Evolutionary conservation across 2,888 invertebrate species (phyloP).

Genomic region (Agonopterix alstromeriana): DNA sequence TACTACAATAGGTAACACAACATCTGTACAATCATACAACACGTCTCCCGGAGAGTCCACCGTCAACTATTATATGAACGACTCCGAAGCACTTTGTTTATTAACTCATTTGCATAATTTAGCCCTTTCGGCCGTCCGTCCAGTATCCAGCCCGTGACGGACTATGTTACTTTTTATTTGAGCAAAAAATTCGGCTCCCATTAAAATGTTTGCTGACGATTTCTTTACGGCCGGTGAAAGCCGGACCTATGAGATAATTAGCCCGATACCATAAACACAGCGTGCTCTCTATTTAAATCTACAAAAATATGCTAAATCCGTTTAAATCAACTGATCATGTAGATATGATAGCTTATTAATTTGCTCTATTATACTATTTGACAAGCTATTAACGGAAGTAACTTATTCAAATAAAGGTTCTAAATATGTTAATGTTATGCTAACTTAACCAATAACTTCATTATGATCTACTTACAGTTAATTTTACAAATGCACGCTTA

Average conservation of each 20-base stretch:
- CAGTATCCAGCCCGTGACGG: slow-evolving; percentile 12
- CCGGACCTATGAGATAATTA: slow-evolving; percentile 22
- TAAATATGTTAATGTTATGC: slow-evolving; percentile 8
- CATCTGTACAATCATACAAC: background rate
- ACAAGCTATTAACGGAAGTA: background rate
- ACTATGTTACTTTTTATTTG: slow-evolving; percentile 48
- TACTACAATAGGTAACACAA: background rate
- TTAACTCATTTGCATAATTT: slow-evolving; percentile 67
- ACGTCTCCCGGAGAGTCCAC: slow-evolving; percentile 5
- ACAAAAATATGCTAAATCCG: background rate
- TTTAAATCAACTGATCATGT: background rate
- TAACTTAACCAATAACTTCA: slow-evolving; percentile 4
- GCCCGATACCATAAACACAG: slow-evolving; percentile 17
- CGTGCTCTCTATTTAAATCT: slow-evolving; percentile 12
- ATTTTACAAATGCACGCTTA: background rate
- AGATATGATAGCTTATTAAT: background rate
- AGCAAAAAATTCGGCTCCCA: slow-evolving; percentile 51
- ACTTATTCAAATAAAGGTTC: background rate
- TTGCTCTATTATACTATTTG: background rate
- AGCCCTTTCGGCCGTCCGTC: slow-evolving; percentile 49
- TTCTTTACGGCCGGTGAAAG: slow-evolving; percentile 41
- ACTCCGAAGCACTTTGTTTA: slow-evolving; percentile 36
- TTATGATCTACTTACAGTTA: slow-evolving; percentile 3
- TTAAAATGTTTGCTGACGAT: slow-evolving; percentile 49
- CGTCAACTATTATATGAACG: slow-evolving; percentile 11